Percentiles rank a stretch among this genome's conserved stretches.
These are phyloP conservation scores for Drosophila bocki DNA, from an alignment of 1,140 invertebrate species.

Conservation along the genomic window DNA sequence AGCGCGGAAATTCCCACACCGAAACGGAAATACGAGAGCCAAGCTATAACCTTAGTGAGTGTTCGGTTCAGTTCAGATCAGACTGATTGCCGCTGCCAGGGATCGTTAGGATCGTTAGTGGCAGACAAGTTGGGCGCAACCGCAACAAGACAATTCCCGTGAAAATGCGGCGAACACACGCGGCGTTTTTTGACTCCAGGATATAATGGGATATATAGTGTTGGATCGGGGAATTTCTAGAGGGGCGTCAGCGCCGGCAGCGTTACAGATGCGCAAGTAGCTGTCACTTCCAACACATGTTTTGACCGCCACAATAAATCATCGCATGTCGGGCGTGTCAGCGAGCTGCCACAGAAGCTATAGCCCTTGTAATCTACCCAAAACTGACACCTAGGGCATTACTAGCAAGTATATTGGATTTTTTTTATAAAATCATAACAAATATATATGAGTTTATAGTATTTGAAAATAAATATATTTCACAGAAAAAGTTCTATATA, in stretches of 20 bases:
- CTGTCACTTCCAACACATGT: constrained; percentile 85
- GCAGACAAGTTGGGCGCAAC: constrained; percentile 85
- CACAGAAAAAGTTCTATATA: too few species aligned
- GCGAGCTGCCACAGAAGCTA: constrained; percentile 31
- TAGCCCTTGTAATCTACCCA: background rate
- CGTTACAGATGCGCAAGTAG: constrained; percentile 83
- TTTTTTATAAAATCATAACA: too few species aligned
- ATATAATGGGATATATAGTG: constrained; percentile 16
- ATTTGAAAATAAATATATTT: background rate
- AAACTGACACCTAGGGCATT: constrained; percentile 4
- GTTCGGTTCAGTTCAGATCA: constrained; percentile 50
- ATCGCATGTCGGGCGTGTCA: constrained; percentile 77
- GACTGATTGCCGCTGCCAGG: constrained; percentile 83
- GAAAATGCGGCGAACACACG: constrained; percentile 75
- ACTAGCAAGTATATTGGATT: too few species aligned
- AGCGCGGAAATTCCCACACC: constrained; percentile 73
- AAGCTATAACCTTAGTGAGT: constrained; percentile 1
- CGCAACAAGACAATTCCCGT: constrained; percentile 77
- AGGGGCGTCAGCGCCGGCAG: constrained; percentile 70
- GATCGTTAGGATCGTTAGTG: constrained; percentile 84
- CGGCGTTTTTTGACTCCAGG: constrained; percentile 52
- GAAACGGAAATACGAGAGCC: constrained; percentile 72
- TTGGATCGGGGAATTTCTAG: constrained; percentile 14
- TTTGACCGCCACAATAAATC: constrained; percentile 84
- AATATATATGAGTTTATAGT: background rate